Evolutionary conservation across 2,888 invertebrate species (phyloP).

Genomic region (Trachelus troglodyta): DNA sequence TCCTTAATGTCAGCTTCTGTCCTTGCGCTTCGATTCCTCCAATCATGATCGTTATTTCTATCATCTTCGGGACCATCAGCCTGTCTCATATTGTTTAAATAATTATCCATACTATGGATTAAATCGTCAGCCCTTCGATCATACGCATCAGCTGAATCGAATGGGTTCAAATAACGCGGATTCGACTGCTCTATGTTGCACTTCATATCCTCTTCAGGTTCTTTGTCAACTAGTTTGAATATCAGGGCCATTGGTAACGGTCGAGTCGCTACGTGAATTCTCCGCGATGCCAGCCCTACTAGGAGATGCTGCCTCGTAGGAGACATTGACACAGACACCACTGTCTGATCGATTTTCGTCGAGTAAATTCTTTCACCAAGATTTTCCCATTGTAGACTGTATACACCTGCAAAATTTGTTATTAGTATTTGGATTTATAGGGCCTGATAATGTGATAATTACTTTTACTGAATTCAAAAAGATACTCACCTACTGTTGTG

Average conservation of each 20-base stretch:
- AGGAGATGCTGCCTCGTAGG: conserved; percentile 83
- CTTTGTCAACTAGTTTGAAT: conserved; percentile 49
- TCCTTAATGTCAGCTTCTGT: conserved; percentile 41
- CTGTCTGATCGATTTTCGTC: conserved; percentile 81
- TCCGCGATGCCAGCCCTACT: conserved; percentile 81
- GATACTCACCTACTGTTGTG: conserved; percentile 77
- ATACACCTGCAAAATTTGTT: conserved; percentile 72
- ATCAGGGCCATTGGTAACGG: conserved; percentile 56
- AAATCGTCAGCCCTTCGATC: conserved; percentile 52
- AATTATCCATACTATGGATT: conserved; percentile 25
- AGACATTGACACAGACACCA: conserved; percentile 87
- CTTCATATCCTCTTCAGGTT: conserved; percentile 34
- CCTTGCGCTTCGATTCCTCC: conserved; percentile 29
- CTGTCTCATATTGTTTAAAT: conserved; percentile 20
- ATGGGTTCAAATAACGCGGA: conserved; percentile 32
- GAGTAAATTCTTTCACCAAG: conserved; percentile 83
- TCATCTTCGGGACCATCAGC: conserved; percentile 6
- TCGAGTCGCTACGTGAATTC: conserved; percentile 67
- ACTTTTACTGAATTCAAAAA: neutral
- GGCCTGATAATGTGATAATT: neutral
- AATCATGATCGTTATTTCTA: conserved; percentile 23
- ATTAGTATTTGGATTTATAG: neutral
- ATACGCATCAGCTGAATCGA: conserved; percentile 50
- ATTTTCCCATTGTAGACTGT: conserved; percentile 80
- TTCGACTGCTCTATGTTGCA: conserved; percentile 23